Base-by-base conservation (phyloP, 23 tunicate species). In the Halocynthia roretzi region DNA sequence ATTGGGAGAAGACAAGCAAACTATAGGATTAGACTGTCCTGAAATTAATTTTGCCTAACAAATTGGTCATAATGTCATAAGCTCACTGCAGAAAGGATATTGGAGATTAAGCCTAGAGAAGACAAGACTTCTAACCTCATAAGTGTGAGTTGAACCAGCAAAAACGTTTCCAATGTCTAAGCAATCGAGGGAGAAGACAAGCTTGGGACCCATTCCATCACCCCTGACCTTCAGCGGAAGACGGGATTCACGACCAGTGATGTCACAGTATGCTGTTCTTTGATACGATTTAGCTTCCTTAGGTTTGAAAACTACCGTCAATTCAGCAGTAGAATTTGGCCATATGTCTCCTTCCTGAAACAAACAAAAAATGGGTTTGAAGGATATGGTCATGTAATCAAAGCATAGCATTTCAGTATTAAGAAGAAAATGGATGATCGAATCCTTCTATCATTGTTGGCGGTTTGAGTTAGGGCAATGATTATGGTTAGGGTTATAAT, bases 141-240 rank as follows among this genome's bases (percentile, higher is more conserved):
- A 94, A 55, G 87, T 84, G 50, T 94, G 99, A 18, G 74, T 61
- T 7, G 99, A 94, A 54, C 96, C 89, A 17, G 94, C 96, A 78
- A 94, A 94, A 44, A 94, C 78, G 53, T 94, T 71, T 71, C 99
- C 99, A 71, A 94, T 88, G 52, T 94, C 91, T 19, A 94, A 62
- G 6, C 84, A 69, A 52, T 94, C 99, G 70, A 71, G 84, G 2
- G 95, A 87, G 22, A 94, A 77, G 50, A 56, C 80, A 44, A 86
- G 85, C 58, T 84, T 94, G 0, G 99, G 99, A 23, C 99, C 99
- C 84, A 88, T 84, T 8, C 95, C 99, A 67, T 84, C 88, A 5
- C 99, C 96, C 15, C 86, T 67, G 31, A 94, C 78, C 75, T 87
- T 88, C 60, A 94, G 56, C 7, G 99, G 99, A 6, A 94, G 71